Base-by-base conservation (phyloP, 2,888 invertebrate species). In the Leucozona laternaria region DNA sequence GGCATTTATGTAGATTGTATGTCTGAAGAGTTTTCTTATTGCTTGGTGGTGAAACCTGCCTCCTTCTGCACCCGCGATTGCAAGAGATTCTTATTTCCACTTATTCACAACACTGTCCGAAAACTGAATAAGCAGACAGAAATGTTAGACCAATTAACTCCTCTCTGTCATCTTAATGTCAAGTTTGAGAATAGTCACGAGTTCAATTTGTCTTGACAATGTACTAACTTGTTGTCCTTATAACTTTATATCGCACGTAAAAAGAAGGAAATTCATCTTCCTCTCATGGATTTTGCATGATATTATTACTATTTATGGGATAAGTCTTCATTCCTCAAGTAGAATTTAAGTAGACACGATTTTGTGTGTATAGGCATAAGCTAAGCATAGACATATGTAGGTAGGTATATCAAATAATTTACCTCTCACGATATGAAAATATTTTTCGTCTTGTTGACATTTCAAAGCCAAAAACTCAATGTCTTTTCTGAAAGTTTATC, bases 401-500 rank as follows among this genome's bases (percentile, higher is more conserved):
- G 25, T 25, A 25, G 2, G 37, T 3, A 43, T 43, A 25, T 25
- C 43, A 2, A 40, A n/a, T 43, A 20, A 45, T 37, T 45, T 45
- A 31, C 31, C 64, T 31, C 60, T 22, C 20, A 34, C n/a, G n/a
- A n/a, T n/a, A n/a, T 31, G 15, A 48, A 66, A 31, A 66, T 34
- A 34, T 20, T 48, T 20, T 48, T 48, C 15, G 25, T 66, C 48
- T 48, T 66, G 66, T 66, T 66, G 66, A 31, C 66, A 66, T 66
- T 66, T 48, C 31, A 48, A 48, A 48, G 17, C 48, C 62, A 22
- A 22, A 58, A 64, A 45, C 17, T 48, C 28, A 31, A 64, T 64
- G 45, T 64, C 64, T 31, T 48, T 45, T 45, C 8, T 40, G 13
- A 17, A 62, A 28, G n/a, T n/a, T 28, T 62, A 11, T 43, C 28